Evolutionary conservation across 2,797 vertebrate genomes (phyloP), one percentile per base, ranked within the genome.

Genomic region (Urophycis tenuis): DNA sequence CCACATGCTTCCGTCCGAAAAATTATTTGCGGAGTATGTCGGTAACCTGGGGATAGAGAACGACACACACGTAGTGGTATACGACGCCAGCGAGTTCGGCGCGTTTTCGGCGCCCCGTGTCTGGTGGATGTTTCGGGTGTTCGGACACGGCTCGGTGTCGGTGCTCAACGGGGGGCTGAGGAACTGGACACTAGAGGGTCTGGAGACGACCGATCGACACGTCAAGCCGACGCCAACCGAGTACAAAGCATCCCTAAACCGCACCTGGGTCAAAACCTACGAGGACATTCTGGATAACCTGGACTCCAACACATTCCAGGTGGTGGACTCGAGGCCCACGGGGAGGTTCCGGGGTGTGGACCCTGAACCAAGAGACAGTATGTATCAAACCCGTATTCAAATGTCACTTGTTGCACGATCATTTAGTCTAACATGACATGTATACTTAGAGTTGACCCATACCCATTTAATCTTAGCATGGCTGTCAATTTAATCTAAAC

Each of bases 91-190:
- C 76, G 25, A 93, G 72, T 84, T 95, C 77, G 97, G 97, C 3
- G 91, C 89, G 45, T 97, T 91, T 91, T 93, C 95, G 0, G 95
- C 96, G 0, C 96, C 98, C 0, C 92, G 98, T 0, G 92, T 95
- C 11, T 99, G 97, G 97, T 99, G 96, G 96, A 99, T 97, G 97
- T 99, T 99, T 85, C 93, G 94, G 3, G 88, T 92, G 45, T 99
- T 98, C 0, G 96, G 98, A 0, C 98, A 99, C 89, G 83, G 79
- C 0, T 82, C 84, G 0, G 97, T 99, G 29, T 99, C 96, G 0
- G 93, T 99, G 70, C 92, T 99, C 87, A 92, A 98, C 33, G 96
- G 98, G 0, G 97, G 97, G 12, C 89, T 97, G 84, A 95, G 90
- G 87, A 94, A 93, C 79, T 99, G 98, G 98, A 72, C 92, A 80